A percentile compares a stretch with the other conserved stretches of the same genome.
These are phyloP conservation scores for Drosophila athabasca DNA, from an alignment of 1,140 invertebrate species.

Conservation along the genomic window DNA sequence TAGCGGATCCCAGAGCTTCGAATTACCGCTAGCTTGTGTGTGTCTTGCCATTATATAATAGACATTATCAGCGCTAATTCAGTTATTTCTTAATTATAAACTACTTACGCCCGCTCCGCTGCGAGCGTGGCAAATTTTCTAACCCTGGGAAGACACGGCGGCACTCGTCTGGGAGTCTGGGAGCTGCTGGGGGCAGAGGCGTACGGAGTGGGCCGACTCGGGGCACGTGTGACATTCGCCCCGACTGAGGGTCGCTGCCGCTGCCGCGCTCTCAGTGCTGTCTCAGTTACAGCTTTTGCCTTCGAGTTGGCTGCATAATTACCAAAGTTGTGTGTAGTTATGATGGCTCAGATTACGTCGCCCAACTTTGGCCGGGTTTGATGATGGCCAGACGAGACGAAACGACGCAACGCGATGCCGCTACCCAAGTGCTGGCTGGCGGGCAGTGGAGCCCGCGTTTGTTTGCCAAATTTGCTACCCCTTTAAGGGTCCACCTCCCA, in stretches of 20 bases:
- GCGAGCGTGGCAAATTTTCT: slow-evolving; percentile 68
- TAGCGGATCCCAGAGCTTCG: slow-evolving; percentile 22
- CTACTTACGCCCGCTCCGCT: slow-evolving; percentile 69
- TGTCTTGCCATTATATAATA: slow-evolving; percentile 55
- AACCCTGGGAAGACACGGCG: slow-evolving; percentile 29
- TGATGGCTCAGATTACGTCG: slow-evolving; percentile 70
- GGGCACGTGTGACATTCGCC: slow-evolving; percentile 68
- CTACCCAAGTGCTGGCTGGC: background rate
- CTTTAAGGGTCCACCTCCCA: slow-evolving; percentile 25
- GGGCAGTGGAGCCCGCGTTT: slow-evolving; percentile 1
- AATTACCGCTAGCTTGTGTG: slow-evolving; percentile 35
- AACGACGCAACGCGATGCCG: background rate
- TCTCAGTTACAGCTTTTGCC: slow-evolving; percentile 55
- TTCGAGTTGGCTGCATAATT: slow-evolving; percentile 57
- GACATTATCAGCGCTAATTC: slow-evolving; percentile 83
- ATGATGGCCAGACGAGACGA: slow-evolving; percentile 13
- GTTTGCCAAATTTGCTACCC: slow-evolving; percentile 36
- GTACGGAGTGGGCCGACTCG: slow-evolving; percentile 1
- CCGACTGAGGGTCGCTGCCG: slow-evolving; percentile 1
- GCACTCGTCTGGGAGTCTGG: background rate
- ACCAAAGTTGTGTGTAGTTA: slow-evolving; percentile 62
- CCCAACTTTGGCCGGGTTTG: slow-evolving; percentile 35
- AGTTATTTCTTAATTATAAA: slow-evolving; percentile 83
- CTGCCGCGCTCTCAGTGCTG: slow-evolving; percentile 8
- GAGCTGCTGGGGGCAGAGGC: background rate